A percentile compares a stretch with the other conserved stretches of the same genome.
phyloP scores from a whole-genome alignment of 1,140 invertebrate species.

The Pogonomyrmex barbatus region DNA sequence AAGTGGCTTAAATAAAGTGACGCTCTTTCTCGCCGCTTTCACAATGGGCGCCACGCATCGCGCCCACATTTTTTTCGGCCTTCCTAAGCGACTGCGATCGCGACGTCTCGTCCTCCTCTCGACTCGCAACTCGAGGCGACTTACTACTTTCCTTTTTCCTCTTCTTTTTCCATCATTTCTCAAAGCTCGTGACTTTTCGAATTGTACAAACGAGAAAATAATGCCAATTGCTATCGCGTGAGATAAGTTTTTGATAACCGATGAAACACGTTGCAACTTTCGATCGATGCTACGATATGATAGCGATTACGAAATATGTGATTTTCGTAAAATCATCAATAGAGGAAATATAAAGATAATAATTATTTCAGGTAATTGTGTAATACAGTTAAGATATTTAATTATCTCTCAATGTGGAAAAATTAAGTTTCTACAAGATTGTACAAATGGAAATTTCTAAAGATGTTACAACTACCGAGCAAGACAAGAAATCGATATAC shows the following conservation, averaged over 20 bases:
- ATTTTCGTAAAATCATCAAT: not conserved
- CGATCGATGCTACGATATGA: not conserved
- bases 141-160: not conserved
- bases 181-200: not conserved
- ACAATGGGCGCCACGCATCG: slow-evolving; percentile 31
- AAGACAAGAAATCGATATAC: slow-evolving; percentile 9
- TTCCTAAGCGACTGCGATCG: slow-evolving; percentile 9
- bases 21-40: slow-evolving; percentile 45
- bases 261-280: not conserved
- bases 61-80: slow-evolving; percentile 33
- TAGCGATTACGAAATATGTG: not conserved
- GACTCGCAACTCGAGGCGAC: not conserved
- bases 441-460: slow-evolving; percentile 10
- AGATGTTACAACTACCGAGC: slow-evolving; percentile 14
- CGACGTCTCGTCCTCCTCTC: not conserved
- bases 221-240: slow-evolving; percentile 21
- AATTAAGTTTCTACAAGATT: slow-evolving; percentile 28
- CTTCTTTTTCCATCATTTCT: not conserved
- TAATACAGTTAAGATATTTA: slow-evolving; percentile 9
- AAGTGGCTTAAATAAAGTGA: slow-evolving; percentile 57
- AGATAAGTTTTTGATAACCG: slow-evolving; percentile 22
- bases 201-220: not conserved
- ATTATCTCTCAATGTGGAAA: not conserved
- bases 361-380: not conserved
- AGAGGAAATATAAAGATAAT: slow-evolving; percentile 1